phyloP scores from a whole-genome alignment of 2,797 vertebrate species.

The Falco cherrug region DNA sequence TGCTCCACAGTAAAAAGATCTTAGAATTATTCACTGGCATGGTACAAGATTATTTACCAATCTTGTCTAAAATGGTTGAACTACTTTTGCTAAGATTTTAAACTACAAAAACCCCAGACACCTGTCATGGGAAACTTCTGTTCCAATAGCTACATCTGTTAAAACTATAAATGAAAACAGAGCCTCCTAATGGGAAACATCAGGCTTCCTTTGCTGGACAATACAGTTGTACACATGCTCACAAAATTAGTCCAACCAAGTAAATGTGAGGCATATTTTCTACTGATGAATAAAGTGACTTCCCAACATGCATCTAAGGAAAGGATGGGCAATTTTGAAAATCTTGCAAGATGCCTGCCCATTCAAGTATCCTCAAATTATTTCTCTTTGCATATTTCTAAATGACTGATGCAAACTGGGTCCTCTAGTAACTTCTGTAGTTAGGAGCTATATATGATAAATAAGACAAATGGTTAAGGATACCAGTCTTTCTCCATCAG shows the following conservation, averaged over 20 bases:
- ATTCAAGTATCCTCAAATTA: not conserved
- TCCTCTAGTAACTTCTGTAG: not conserved
- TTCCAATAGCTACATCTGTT: not conserved
- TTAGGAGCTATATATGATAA: not conserved
- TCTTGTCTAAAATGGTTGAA: not conserved
- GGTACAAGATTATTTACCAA: not conserved
- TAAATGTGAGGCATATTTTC: not conserved
- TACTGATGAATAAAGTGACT: not conserved
- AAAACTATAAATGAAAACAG: conserved; percentile 28
- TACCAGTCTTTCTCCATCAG: not conserved
- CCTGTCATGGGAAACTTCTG: not conserved
- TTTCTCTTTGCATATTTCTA: not conserved
- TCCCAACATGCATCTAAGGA: not conserved
- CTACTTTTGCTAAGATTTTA: not conserved
- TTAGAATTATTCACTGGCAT: not conserved
- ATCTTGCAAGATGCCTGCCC: not conserved
- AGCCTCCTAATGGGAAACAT: conserved; percentile 6
- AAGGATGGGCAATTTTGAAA: not conserved
- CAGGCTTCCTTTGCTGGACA: not conserved
- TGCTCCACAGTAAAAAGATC: not conserved
- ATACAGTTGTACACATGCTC: not conserved
- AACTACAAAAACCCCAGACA: not conserved
- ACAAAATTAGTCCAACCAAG: not conserved
- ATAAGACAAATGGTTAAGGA: not conserved
- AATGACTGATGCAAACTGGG: not conserved